A percentile compares a stretch with the other conserved stretches of the same genome.
phyloP scores from a whole-genome alignment of 1,140 invertebrate genomes.

The Aphidius gifuensis region DNA sequence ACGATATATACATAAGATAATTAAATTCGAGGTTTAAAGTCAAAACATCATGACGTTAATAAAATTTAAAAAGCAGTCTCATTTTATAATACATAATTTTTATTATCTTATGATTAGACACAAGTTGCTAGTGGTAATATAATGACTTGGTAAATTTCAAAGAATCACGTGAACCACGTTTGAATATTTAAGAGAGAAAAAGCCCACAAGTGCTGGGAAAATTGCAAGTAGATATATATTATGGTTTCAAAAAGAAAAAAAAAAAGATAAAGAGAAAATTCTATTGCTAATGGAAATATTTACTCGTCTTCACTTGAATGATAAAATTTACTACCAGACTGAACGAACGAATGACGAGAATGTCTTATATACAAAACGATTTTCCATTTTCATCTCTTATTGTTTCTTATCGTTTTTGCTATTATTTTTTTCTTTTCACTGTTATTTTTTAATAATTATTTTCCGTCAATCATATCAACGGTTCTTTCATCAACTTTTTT shows the following conservation, averaged over 20 bases:
- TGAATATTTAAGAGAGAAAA: neutral
- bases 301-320: neutral
- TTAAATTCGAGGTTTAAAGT: too few relatives aligned
- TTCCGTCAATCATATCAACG: too few relatives aligned
- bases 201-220: neutral
- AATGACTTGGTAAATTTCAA: neutral
- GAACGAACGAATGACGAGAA: too few relatives aligned
- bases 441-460: too few relatives aligned
- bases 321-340: too few relatives aligned
- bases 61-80: too few relatives aligned
- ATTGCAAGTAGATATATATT: neutral
- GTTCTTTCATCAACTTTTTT: too few relatives aligned
- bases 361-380: too few relatives aligned
- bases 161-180: neutral
- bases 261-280: neutral
- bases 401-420: neutral
- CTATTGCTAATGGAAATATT: constrained; percentile 5
- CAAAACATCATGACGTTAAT: too few relatives aligned
- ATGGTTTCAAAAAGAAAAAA: neutral
- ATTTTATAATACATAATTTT: neutral
- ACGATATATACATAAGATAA: too few relatives aligned
- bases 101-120: neutral
- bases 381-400: neutral
- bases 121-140: neutral
- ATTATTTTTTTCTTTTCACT: neutral